Conservation (phyloP, 2,888 invertebrate species). For the Halictus ligatus region DNA sequence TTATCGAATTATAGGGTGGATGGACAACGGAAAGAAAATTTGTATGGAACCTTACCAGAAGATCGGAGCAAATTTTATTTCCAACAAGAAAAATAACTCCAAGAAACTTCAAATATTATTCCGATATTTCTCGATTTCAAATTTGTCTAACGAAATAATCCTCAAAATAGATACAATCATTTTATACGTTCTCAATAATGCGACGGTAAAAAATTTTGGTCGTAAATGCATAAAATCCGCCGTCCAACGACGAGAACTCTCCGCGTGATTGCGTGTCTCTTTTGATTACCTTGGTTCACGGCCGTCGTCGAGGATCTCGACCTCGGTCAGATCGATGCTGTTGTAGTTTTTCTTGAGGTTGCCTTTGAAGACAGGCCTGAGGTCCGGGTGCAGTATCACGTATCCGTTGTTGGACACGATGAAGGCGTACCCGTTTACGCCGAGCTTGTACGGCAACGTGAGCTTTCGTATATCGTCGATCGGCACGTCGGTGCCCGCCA, state of each 20-base stretch:
- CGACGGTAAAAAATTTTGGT: too few species aligned
- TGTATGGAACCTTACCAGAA: neutral
- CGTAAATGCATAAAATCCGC: too few species aligned
- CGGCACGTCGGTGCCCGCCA: slow-evolving; percentile 97
- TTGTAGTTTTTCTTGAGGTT: slow-evolving; percentile 96
- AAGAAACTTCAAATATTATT: too few species aligned
- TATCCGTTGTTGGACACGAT: slow-evolving; percentile 99
- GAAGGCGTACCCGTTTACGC: slow-evolving; percentile 98
- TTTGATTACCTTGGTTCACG: slow-evolving; percentile 87
- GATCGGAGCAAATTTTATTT: too few species aligned
- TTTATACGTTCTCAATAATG: too few species aligned
- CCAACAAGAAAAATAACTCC: too few species aligned
- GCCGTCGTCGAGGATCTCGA: slow-evolving; percentile 93
- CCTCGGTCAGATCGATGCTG: slow-evolving; percentile 97
- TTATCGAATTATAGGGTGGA: neutral
- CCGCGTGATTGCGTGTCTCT: neutral
- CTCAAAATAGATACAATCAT: too few species aligned
- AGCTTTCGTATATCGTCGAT: slow-evolving; percentile 95
- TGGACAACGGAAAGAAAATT: neutral
- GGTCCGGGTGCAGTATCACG: slow-evolving; percentile 96
- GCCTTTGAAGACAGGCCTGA: slow-evolving; percentile 91
- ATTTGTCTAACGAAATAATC: too few species aligned
- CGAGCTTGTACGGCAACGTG: slow-evolving; percentile 96
- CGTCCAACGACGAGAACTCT: neutral
- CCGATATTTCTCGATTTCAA: too few species aligned